Percentiles rank a stretch among this genome's conserved stretches.
phyloP scores from a whole-genome alignment of 2,888 invertebrate species.

The Baccha elongata region DNA sequence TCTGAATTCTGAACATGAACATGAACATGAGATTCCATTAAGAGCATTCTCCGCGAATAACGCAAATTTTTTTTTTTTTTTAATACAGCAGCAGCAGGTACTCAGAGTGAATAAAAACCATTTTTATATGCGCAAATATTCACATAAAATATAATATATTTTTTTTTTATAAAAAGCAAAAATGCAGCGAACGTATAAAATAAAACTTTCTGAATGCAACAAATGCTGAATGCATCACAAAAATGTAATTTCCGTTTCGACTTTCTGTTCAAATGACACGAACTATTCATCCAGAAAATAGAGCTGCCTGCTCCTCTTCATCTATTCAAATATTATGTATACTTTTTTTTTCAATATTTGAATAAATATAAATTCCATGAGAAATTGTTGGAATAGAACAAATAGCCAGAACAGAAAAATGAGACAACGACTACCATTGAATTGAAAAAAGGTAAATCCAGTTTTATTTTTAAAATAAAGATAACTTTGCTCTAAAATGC shows the following conservation, averaged over 20 bases:
- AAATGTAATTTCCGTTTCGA: slow-evolving; percentile 62
- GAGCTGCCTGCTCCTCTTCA: slow-evolving; percentile 38
- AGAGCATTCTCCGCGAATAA: too few species aligned
- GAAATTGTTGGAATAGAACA: slow-evolving; percentile 1
- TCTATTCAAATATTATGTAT: slow-evolving; percentile 61
- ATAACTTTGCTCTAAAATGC: slow-evolving; percentile 4
- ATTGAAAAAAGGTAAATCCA: neutral
- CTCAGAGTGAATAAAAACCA: too few species aligned
- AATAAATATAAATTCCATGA: slow-evolving; percentile 18
- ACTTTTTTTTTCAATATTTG: slow-evolving; percentile 27
- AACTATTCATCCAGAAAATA: slow-evolving; percentile 59
- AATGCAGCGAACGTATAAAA: neutral
- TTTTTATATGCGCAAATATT: too few species aligned
- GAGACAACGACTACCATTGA: neutral
- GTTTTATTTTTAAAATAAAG: slow-evolving; percentile 1
- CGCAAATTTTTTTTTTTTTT: too few species aligned
- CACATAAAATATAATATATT: too few species aligned
- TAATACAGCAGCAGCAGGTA: too few species aligned
- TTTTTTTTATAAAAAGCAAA: too few species aligned
- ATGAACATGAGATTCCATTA: too few species aligned
- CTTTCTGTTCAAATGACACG: slow-evolving; percentile 39
- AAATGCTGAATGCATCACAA: slow-evolving; percentile 50
- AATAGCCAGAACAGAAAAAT: neutral
- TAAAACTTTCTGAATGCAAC: slow-evolving; percentile 13
- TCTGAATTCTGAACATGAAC: too few species aligned